Base-by-base conservation (phyloP, 2,888 invertebrate genomes). In the Trachelus tabidus region DNA sequence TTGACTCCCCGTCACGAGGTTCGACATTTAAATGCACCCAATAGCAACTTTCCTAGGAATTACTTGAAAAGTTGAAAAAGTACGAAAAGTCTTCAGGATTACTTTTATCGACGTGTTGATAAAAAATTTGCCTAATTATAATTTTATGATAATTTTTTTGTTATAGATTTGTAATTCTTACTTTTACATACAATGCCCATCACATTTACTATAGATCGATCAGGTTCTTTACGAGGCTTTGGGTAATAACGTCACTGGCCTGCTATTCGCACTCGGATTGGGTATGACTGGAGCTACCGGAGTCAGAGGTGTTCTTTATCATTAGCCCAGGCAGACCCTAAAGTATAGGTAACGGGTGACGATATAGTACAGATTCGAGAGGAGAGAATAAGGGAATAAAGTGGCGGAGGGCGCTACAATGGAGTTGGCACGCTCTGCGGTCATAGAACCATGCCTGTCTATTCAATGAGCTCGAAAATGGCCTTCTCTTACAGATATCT, bases 401-500 rank as follows among this genome's bases (percentile, higher is more conserved):
- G 88, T 87, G 87, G 85, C 82, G 83, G 83, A 89, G 87, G 87
- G 85, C 81, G 88, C 85, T 89, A 91, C 91, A 91, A 91, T 91
- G 88, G 89, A 91, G 89, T 91, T 91, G 91, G 91, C 91, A 91
- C 90, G 90, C 87, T 89, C 86, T 86, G 86, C 83, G 89, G 89
- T 91, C 91, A 89, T 91, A 89, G 90, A 91, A 91, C 90, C 91
- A 90, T 90, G 89, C 89, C 90, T 90, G 90, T 90, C 91, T 91
- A 91, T 91, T 91, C 90, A 91, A 91, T 90, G 91, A 91, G 90
- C 91, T 90, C 84, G 91, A 91, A 91, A 91, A 91, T 91, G 90
- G 91, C 88, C 89, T 89, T 87, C 88, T 90, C 88, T 83, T 86
- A 90, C 89, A 87, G 89, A 90, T 90, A 90, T 89, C 88, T 88